Conservation (phyloP, 64 coral and sea anemone genomes). For the Pocillopora verrucosa region DNA sequence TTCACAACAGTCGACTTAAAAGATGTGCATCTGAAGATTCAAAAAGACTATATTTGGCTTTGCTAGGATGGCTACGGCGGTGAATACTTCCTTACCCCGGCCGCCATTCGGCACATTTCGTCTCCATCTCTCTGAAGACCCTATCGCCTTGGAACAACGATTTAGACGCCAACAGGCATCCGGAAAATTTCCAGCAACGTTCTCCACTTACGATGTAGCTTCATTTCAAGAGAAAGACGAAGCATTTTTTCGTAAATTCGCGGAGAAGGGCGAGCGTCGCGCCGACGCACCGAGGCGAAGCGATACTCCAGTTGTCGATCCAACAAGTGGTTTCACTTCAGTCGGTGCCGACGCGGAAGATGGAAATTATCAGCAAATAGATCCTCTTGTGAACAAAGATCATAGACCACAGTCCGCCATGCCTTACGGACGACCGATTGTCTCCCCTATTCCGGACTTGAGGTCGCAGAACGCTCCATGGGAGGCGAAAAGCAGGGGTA, state of each 20-base stretch:
- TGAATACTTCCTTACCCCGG: slow-evolving; percentile 32
- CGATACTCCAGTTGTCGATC: slow-evolving; percentile 86
- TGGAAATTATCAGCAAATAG: slow-evolving; percentile 76
- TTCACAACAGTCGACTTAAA: background rate
- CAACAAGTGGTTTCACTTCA: slow-evolving; percentile 83
- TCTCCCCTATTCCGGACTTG: slow-evolving; percentile 71
- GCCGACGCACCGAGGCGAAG: slow-evolving; percentile 73
- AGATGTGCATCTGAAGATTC: background rate
- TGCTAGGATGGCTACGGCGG: slow-evolving; percentile 56
- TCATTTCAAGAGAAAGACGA: slow-evolving; percentile 86
- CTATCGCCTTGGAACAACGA: slow-evolving; percentile 68
- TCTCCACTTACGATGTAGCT: slow-evolving; percentile 62
- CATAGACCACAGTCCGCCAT: slow-evolving; percentile 80
- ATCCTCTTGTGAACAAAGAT: slow-evolving; percentile 77
- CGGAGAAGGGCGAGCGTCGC: slow-evolving; percentile 70
- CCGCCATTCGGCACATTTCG: slow-evolving; percentile 84
- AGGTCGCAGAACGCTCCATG: slow-evolving; percentile 78
- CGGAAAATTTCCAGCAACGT: slow-evolving; percentile 65
- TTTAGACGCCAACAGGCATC: slow-evolving; percentile 60
- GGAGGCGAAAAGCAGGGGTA: slow-evolving; percentile 72
- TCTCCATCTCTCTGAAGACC: slow-evolving; percentile 75
- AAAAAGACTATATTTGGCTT: slow-evolving; percentile 1
- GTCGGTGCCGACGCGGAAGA: slow-evolving; percentile 84
- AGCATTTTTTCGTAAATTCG: slow-evolving; percentile 60
- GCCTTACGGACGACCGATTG: slow-evolving; percentile 84